Evolutionary conservation across 2,797 vertebrate species (phyloP).

Genomic region (Poeciliopsis presidionis): DNA sequence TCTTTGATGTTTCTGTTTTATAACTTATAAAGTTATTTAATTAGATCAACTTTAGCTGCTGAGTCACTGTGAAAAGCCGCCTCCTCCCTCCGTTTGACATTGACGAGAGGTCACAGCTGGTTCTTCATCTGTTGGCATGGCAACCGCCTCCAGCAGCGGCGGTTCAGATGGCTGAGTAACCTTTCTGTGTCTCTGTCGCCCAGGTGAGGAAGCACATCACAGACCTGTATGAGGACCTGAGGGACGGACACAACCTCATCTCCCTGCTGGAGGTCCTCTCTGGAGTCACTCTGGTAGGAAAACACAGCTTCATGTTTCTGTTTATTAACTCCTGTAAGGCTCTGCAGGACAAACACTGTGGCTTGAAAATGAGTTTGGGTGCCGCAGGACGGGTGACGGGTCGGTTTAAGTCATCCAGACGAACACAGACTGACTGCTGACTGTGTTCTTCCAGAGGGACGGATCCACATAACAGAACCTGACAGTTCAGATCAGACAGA

Average conservation of each 20-base stretch:
- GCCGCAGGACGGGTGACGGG: conserved; percentile 9
- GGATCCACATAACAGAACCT: background rate
- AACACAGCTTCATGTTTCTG: background rate
- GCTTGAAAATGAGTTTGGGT: background rate
- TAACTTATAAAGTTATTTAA: background rate
- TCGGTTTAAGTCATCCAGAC: conserved; percentile 16
- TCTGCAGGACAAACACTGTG: background rate
- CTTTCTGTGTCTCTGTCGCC: background rate
- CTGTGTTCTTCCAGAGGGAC: background rate
- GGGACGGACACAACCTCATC: conserved; percentile 96
- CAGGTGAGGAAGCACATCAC: conserved; percentile 95
- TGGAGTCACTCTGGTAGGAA: conserved; percentile 91
- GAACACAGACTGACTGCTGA: conserved; percentile 25
- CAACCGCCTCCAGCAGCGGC: conserved; percentile 36
- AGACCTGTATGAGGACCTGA: conserved; percentile 94
- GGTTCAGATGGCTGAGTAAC: conserved; percentile 39
- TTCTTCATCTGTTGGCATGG: conserved; percentile 35
- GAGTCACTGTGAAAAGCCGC: conserved; percentile 33
- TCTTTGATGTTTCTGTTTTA: background rate
- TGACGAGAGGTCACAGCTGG: conserved; percentile 46
- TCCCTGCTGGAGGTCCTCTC: conserved; percentile 95
- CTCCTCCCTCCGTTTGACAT: background rate
- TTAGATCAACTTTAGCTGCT: conserved; percentile 5
- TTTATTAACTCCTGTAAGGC: background rate
- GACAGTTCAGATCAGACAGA: background rate